These are phyloP conservation scores for Mylabris sibirica DNA, from an alignment of 2,888 invertebrate species.

Conservation along the genomic window DNA sequence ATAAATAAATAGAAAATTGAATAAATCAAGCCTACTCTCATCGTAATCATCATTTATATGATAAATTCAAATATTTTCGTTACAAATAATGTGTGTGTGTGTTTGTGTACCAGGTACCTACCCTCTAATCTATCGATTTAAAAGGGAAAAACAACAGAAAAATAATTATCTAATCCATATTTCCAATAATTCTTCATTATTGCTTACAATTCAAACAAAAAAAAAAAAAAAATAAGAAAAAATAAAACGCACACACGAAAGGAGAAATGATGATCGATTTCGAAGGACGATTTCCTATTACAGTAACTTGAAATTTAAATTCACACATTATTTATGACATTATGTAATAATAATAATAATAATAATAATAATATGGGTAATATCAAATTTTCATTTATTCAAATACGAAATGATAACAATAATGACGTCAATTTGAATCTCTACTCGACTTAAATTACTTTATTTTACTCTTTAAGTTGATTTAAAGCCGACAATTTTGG, in stretches of 20 bases:
- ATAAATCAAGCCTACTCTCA: constrained; percentile 2
- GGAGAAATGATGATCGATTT: constrained; percentile 11
- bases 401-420: neutral
- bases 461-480: neutral
- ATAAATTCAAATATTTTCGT: neutral
- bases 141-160: neutral
- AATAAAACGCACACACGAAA: neutral
- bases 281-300: constrained; percentile 12
- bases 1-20: neutral
- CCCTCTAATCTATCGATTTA: neutral
- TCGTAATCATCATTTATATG: neutral
- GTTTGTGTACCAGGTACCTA: constrained; percentile 6
- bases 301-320: constrained; percentile 8
- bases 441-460: neutral
- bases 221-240: neutral
- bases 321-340: neutral
- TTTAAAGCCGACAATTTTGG: neutral
- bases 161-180: neutral
- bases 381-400: neutral
- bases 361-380: neutral
- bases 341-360: constrained; percentile 6
- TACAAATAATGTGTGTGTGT: too few relatives aligned
- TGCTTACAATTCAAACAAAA: neutral
- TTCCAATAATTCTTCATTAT: neutral
- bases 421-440: neutral